Base-by-base conservation (phyloP, 1,140 invertebrate genomes). In the Sycophila sp. region DNA sequence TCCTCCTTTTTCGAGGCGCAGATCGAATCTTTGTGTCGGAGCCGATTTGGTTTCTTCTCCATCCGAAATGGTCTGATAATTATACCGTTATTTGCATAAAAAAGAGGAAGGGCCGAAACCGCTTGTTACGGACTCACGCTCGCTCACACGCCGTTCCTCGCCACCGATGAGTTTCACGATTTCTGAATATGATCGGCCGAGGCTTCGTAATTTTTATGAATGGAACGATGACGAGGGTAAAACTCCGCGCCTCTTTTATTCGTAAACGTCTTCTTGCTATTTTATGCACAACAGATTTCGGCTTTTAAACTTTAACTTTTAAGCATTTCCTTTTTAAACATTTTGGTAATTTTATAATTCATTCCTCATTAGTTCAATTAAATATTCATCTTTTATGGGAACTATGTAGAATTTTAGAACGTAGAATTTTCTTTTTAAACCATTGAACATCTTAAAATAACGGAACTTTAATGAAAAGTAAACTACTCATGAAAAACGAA, bases 21-120 rank as follows among this genome's bases (percentile, higher is more conserved):
- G 68, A 71, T 65, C 55, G 62, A 51, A 64, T 71, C 60, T 65
- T 65, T 58, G 42, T 51, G 62, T 47, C 62, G 42, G n/a, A 60
- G 30, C 5, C 24, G 53, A 49, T 53, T 63, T 63, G 38, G 49
- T 45, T 53, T 69, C 49, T 24, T 63, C 62, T 17, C 15, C 15
- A 19, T 22, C 53, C 53, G 28, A 40, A 64, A 64, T 65, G 62
- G 59, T 71, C 64, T 71, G 62, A 65, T 71, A 71, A 71, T 65
- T 71, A 71, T 71, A 58, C 53, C 62, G 53, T 65, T 71, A 71
- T 71, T 71, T 71, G 69, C 62, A 65, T 69, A 53, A 69, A 68
- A 66, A 62, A 32, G 13, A 24, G 11, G 59, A 30, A 4, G 19
- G 47, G 53, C n/a, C 34, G 60, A 11, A 28, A 5, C 26, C 49